Evolutionary conservation across 1,140 invertebrate genomes (phyloP).

Genomic region (Tetraneura akinire): DNA sequence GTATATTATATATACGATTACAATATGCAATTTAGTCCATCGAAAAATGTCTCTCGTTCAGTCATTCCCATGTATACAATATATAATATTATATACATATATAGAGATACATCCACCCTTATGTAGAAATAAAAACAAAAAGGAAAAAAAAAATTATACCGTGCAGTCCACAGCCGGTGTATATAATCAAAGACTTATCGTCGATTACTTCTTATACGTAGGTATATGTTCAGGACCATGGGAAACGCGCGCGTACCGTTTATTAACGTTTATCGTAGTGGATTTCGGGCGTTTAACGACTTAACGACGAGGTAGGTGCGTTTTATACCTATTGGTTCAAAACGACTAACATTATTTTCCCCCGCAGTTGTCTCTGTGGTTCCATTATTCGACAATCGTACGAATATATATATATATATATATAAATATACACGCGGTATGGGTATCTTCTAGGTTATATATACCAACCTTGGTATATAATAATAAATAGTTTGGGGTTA

Average conservation of each 20-base stretch:
- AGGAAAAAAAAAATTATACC: slow-evolving; percentile 14
- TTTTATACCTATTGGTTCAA: slow-evolving; percentile 10
- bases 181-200: slow-evolving; percentile 39
- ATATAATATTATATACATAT: too few species aligned
- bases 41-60: slow-evolving; percentile 6
- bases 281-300: slow-evolving; percentile 44
- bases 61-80: too few species aligned
- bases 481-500: slow-evolving; percentile 10
- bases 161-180: neutral
- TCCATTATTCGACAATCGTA: slow-evolving; percentile 22
- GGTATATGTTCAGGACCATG: slow-evolving; percentile 23
- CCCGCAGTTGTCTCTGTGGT: neutral
- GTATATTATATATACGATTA: neutral
- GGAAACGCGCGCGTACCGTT: slow-evolving; percentile 20
- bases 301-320: slow-evolving; percentile 44
- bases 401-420: neutral
- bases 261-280: slow-evolving; percentile 48
- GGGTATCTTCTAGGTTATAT: neutral
- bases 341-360: neutral
- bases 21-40: slow-evolving; percentile 18
- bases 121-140: neutral
- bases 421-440: neutral
- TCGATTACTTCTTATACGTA: slow-evolving; percentile 26
- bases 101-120: neutral
- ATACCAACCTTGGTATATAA: neutral